Conservation (phyloP, 2,113 vertebrate genomes). For the Ctenodactylus gundi region DNA sequence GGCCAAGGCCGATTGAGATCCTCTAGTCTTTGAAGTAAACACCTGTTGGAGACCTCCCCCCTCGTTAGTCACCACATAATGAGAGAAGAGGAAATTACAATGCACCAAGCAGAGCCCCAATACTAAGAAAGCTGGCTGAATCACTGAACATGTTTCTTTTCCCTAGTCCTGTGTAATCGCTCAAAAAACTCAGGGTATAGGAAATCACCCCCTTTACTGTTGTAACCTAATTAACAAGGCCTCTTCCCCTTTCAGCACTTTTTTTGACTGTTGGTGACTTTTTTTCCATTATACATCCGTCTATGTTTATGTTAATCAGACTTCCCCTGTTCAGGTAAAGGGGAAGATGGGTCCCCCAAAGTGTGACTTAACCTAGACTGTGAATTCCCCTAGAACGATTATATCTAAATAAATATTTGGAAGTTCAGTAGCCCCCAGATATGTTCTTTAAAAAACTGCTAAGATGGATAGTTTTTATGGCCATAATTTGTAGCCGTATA, state of each 20-base stretch:
- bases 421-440: background rate
- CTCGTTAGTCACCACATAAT: background rate
- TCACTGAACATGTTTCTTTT: conserved; percentile 17
- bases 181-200: conserved; percentile 46
- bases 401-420: background rate
- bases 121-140: conserved; percentile 28
- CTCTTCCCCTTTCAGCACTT: conserved; percentile 51
- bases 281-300: background rate
- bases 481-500: background rate
- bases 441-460: background rate
- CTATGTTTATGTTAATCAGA: conserved; percentile 18
- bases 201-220: conserved; percentile 61
- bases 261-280: conserved; percentile 1
- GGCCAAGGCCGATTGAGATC: conserved; percentile 14
- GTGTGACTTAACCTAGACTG: background rate
- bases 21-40: conserved; percentile 11
- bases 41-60: background rate
- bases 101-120: background rate
- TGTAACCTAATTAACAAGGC: conserved; percentile 54
- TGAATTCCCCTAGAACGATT: conserved; percentile 26
- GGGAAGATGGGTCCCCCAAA: background rate
- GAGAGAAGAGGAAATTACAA: conserved; percentile 42
- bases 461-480: conserved; percentile 29
- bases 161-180: conserved; percentile 32
- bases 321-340: conserved; percentile 7